A percentile compares a stretch with the other conserved stretches of the same genome.
These are phyloP conservation scores for Lymantria monacha DNA, from an alignment of 2,888 invertebrate species.

Conservation along the genomic window DNA sequence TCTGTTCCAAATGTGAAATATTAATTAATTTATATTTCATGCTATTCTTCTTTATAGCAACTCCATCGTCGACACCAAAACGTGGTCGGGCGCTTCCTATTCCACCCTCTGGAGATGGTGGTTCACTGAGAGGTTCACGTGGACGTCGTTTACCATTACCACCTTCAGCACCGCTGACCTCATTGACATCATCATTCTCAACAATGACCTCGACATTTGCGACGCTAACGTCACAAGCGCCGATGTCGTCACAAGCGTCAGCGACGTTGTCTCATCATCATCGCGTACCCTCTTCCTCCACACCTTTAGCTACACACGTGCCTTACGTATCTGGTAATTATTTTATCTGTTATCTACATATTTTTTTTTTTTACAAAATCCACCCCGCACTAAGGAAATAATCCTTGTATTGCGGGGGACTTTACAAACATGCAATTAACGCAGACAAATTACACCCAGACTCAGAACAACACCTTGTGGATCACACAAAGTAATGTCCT, in stretches of 20 bases:
- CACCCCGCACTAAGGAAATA: too few species aligned
- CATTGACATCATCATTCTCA: conserved; percentile 36
- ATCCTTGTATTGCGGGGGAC: too few species aligned
- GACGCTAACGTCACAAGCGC: conserved; percentile 47
- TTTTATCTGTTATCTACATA: neutral
- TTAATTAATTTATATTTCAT: too few species aligned
- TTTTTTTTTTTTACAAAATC: neutral
- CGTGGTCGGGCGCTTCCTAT: conserved; percentile 66
- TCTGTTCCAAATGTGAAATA: too few species aligned
- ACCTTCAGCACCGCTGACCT: conserved; percentile 51
- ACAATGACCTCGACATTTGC: conserved; percentile 15
- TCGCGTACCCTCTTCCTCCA: conserved; percentile 46
- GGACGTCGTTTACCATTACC: conserved; percentile 68
- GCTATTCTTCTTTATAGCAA: conserved; percentile 46
- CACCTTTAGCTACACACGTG: conserved; percentile 63
- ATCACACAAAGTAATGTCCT: too few species aligned
- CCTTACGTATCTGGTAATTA: conserved; percentile 70
- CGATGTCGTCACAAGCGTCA: conserved; percentile 43
- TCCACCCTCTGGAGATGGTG: conserved; percentile 67
- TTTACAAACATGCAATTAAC: too few species aligned
- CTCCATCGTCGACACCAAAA: conserved; percentile 77
- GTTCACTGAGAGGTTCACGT: conserved; percentile 60
- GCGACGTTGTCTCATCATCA: conserved; percentile 37
- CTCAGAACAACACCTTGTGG: too few species aligned
- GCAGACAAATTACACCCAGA: too few species aligned